Base-by-base conservation (phyloP, 2,888 invertebrate genomes). In the Sarcophaga variegata region DNA sequence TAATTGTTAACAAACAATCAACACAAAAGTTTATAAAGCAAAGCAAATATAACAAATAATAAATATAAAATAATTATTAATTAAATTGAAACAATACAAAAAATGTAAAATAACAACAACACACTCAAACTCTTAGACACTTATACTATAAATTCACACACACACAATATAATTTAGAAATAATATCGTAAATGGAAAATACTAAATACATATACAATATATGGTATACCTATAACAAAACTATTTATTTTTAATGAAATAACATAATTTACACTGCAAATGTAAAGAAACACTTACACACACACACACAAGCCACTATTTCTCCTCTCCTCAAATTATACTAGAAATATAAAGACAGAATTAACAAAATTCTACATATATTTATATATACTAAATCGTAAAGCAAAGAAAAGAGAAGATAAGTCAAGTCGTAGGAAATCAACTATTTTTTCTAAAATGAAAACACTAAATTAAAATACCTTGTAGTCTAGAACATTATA, bases 1-100 rank as follows among this genome's bases (percentile, higher is more conserved):
- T 63, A 67, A 72, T 75, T 81, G 64, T 78, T 79, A 84, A 79
- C 25, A 75, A 76, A 62, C 66, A 85, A 85, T 81, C 66, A 79
- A 84, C 70, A 84, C 70, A 79, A 66, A 76, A 49, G 45, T 70
- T 64, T 81, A 62, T 62, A 20, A 17, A 69, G 49, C 5, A 20
- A 17, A 69, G 49, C 5, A 64, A 64, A 64, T 64, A 47, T 12
- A 80, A 82, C 27, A 67, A 75, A 25, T 12, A 80, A 82, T n/a
- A 67, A 75, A 49, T 27, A 71, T 22, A 71, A 86, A 77, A 77
- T 6, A 62, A 74, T 76, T 27, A 17, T 81, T 63, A 47, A 70
- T 67, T 75, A 45, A 82, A 54, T 67, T 20, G 37, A 60, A 67
- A 74, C 4, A 49, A 69, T 45, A 70, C 60, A 69, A 60, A 49